Base-by-base conservation (phyloP, 2,797 vertebrate species). In the Megaceryle alcyon region DNA sequence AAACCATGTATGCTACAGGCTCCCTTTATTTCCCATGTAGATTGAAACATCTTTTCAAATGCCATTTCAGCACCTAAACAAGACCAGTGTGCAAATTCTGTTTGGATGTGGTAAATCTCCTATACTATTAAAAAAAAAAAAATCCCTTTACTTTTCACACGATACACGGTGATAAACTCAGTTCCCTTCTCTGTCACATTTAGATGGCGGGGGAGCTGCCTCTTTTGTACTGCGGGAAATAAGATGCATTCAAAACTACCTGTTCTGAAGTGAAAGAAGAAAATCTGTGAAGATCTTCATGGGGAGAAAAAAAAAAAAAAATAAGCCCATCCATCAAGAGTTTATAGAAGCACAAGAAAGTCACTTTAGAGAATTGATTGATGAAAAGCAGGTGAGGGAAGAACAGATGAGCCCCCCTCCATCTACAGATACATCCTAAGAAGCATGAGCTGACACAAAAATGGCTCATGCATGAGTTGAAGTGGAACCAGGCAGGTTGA, bases 1-100 rank as follows among this genome's bases (percentile, higher is more conserved):
- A 44, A 21, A 4, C 22, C 18, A 7, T 5, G 10, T 3, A 7
- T 0, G 0, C 48, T 48, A 3, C 9, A 33, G 43, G 3, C 3
- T 63, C 75, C 44, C 12, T 81, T 53, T 18, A 5, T 54, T 68
- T 59, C 73, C 8, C 14, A 4, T 2, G 8, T 2, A 29, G 33
- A 12, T 16, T 7, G 10, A 18, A 75, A 29, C 2, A 2, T 0
- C 15, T 75, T 84, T 72, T 39, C 5, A 23, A 81, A 53, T n/a
- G 39, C 57, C 18, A 0, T 18, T 8, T 68, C 11, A 12, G 23
- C 25, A 43, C 12, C 37, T 33, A 29, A 56, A 48, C 22, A 17
- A 57, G 31, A 25, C 11, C 4, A 1, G 19, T 6, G 39, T 43
- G 63, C 35, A 14, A 25, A 12, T n/a, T 9, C 70, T 23, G 12